Conservation (phyloP, 2,888 invertebrate genomes). For the Sycophila texana region DNA sequence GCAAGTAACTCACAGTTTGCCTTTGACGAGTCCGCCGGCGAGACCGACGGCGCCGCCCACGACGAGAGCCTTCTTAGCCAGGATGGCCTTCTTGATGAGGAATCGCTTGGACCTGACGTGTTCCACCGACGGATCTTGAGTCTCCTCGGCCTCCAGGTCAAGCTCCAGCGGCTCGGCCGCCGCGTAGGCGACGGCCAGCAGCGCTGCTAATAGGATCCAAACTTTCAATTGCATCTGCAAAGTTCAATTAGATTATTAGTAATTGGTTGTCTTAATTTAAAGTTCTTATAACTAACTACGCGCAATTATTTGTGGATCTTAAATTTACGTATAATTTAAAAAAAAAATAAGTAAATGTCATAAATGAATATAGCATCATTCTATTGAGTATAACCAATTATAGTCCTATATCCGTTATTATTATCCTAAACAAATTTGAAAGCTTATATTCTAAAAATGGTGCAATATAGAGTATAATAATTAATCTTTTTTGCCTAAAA, state of each 20-base stretch:
- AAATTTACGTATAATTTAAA: too few relatives aligned
- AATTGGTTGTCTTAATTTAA: too few relatives aligned
- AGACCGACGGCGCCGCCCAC: conserved; percentile 60
- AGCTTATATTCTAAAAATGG: too few relatives aligned
- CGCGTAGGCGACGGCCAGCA: conserved; percentile 60
- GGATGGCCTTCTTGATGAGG: conserved; percentile 59
- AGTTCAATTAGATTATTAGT: background rate
- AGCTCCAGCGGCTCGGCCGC: conserved; percentile 27
- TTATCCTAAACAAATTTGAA: too few relatives aligned
- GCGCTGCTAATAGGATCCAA: conserved; percentile 53
- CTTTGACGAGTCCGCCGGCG: conserved; percentile 62
- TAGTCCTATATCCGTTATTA: too few relatives aligned
- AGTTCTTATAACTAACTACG: too few relatives aligned
- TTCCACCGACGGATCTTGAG: background rate
- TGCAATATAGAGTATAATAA: too few relatives aligned
- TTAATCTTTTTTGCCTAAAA: too few relatives aligned
- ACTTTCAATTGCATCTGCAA: conserved; percentile 60
- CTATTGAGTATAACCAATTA: too few relatives aligned
- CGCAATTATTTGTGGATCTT: too few relatives aligned
- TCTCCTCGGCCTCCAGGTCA: conserved; percentile 28
- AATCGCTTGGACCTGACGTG: conserved; percentile 61
- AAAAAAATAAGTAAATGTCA: too few relatives aligned
- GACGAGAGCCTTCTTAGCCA: conserved; percentile 62
- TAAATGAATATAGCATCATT: too few relatives aligned
- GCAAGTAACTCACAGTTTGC: conserved; percentile 60